Conservation (phyloP, 2,888 invertebrate genomes). For the Agrilus biguttatus region DNA sequence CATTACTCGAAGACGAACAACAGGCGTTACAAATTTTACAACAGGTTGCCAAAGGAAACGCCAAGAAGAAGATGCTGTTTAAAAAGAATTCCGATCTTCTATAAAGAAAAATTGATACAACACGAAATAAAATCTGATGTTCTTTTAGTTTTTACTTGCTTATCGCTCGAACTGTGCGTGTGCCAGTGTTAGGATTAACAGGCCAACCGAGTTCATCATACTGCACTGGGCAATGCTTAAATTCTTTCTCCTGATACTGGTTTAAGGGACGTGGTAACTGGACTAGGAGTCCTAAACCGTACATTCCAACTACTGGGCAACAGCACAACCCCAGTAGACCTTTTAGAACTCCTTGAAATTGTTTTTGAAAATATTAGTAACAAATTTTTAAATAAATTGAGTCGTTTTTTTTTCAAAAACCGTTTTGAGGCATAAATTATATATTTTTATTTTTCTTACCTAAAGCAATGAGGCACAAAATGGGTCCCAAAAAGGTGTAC, state of each 20-base stretch:
- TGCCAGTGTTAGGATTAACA: slow-evolving; percentile 26
- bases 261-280: slow-evolving; percentile 17
- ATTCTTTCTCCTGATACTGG: slow-evolving; percentile 22
- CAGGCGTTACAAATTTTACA: slow-evolving; percentile 15
- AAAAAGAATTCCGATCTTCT: slow-evolving; percentile 32
- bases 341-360: slow-evolving; percentile 11
- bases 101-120: slow-evolving; percentile 6
- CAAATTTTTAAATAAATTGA: too few relatives aligned
- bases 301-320: slow-evolving; percentile 15
- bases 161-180: slow-evolving; percentile 26
- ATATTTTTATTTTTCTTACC: too few relatives aligned
- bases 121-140: background rate
- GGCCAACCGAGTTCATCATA: slow-evolving; percentile 24
- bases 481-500: too few relatives aligned
- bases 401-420: too few relatives aligned
- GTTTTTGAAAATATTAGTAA: slow-evolving; percentile 13
- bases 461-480: too few relatives aligned
- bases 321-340: slow-evolving; percentile 11
- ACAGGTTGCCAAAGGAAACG: slow-evolving; percentile 26
- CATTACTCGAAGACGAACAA: slow-evolving; percentile 20
- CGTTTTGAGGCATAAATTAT: too few relatives aligned
- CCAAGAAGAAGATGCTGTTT: slow-evolving; percentile 33
- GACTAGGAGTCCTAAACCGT: slow-evolving; percentile 15
- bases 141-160: slow-evolving; percentile 16
- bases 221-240: slow-evolving; percentile 19